These are phyloP conservation scores for Sphenodon punctatus DNA, from an alignment of 2,797 vertebrate species.

Conservation along the genomic window DNA sequence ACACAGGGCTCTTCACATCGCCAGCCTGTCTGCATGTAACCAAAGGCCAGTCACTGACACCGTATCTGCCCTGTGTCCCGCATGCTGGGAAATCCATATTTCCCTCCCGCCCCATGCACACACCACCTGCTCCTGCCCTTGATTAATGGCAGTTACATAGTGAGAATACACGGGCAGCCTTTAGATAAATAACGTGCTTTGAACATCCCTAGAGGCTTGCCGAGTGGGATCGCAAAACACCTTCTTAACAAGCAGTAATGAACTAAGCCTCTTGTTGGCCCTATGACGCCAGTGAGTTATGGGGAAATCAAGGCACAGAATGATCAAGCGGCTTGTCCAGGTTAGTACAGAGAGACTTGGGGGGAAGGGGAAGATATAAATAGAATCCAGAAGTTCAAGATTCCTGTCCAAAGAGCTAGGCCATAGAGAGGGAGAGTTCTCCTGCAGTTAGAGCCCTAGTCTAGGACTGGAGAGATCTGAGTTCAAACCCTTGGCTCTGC, in stretches of 20 bases:
- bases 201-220: background rate
- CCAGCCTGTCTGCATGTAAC: background rate
- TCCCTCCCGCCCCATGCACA: background rate
- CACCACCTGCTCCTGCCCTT: constrained; percentile 62
- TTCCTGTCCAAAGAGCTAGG: background rate
- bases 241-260: background rate
- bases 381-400: too few relatives aligned
- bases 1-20: background rate
- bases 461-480: background rate
- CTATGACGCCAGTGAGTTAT: background rate
- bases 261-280: background rate
- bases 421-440: background rate
- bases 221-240: background rate
- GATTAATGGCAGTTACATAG: constrained; percentile 31
- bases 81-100: constrained; percentile 35
- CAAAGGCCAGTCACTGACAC: constrained; percentile 27
- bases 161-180: background rate
- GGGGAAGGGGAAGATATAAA: too few relatives aligned
- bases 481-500: background rate
- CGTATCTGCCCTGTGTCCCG: background rate
- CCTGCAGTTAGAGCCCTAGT: background rate
- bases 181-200: background rate
- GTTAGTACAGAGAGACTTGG: background rate
- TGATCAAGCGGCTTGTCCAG: background rate
- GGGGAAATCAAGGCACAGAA: background rate